Conservation (phyloP, 2,888 invertebrate species). For the Heteropelma amictum region DNA sequence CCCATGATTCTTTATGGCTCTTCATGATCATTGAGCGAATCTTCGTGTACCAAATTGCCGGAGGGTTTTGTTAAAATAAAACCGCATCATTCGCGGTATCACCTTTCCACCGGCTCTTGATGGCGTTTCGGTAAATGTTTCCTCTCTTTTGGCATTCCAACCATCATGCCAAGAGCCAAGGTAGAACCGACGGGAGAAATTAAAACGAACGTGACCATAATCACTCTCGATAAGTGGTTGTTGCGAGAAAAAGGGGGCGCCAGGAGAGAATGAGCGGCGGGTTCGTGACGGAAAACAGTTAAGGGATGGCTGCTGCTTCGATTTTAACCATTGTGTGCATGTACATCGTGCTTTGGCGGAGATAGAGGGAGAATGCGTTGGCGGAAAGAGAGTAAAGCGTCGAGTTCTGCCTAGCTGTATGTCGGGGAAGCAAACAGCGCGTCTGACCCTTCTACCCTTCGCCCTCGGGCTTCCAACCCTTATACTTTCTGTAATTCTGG, state of each 20-base stretch:
- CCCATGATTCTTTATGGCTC: too few species aligned
- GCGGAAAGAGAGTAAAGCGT: background rate
- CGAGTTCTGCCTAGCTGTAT: background rate
- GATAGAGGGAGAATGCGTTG: background rate
- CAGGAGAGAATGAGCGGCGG: background rate
- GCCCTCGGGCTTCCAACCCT: background rate
- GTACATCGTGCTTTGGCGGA: slow-evolving; percentile 5
- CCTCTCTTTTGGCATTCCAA: background rate
- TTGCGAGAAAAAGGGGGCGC: slow-evolving; percentile 25
- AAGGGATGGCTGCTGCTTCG: slow-evolving; percentile 45
- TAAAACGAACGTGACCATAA: slow-evolving; percentile 59
- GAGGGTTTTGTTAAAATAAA: too few species aligned
- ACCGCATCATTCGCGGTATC: too few species aligned
- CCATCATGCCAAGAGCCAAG: background rate
- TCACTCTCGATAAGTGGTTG: slow-evolving; percentile 58
- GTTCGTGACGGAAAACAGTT: slow-evolving; percentile 58
- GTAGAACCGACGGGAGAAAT: slow-evolving; percentile 33
- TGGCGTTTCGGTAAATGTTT: too few species aligned
- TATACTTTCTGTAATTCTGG: slow-evolving; percentile 56
- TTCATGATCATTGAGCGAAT: too few species aligned
- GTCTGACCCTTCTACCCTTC: background rate
- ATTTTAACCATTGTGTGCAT: slow-evolving; percentile 43
- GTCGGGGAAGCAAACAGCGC: slow-evolving; percentile 29
- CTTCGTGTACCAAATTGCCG: too few species aligned
- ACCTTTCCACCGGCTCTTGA: too few species aligned